Conservation (phyloP, 2,888 invertebrate species). For the Limnephilus lunatus region DNA sequence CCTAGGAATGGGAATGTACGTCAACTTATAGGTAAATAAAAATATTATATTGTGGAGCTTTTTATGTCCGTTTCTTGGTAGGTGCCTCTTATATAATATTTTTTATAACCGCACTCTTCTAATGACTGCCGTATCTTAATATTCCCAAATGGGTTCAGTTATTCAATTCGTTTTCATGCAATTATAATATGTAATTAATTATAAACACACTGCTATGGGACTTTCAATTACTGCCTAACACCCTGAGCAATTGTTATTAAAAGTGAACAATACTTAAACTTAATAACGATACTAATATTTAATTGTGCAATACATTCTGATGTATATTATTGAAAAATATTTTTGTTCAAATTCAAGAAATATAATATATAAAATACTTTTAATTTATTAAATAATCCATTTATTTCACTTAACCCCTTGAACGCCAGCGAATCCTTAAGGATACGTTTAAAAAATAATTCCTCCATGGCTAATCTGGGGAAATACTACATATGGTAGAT, state of each 20-base stretch:
- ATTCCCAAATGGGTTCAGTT: neutral
- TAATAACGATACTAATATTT: no score
- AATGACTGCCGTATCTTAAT: neutral
- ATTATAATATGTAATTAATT: neutral
- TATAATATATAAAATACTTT: no score
- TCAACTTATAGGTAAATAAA: neutral
- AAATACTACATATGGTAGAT: no score
- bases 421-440: no score
- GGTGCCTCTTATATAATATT: neutral
- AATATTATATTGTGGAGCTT: neutral
- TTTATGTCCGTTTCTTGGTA: neutral
- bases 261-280: neutral
- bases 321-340: no score
- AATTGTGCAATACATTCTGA: no score
- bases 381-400: no score
- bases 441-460: no score
- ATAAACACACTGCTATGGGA: neutral
- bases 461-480: no score
- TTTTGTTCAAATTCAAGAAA: no score
- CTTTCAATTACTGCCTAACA: neutral
- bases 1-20: neutral
- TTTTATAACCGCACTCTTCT: slow-evolving; percentile 2
- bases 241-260: neutral
- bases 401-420: no score
- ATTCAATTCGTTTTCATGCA: neutral